phyloP scores from a whole-genome alignment of 2,888 invertebrate genomes.

The Euspilapteryx auroguttella region DNA sequence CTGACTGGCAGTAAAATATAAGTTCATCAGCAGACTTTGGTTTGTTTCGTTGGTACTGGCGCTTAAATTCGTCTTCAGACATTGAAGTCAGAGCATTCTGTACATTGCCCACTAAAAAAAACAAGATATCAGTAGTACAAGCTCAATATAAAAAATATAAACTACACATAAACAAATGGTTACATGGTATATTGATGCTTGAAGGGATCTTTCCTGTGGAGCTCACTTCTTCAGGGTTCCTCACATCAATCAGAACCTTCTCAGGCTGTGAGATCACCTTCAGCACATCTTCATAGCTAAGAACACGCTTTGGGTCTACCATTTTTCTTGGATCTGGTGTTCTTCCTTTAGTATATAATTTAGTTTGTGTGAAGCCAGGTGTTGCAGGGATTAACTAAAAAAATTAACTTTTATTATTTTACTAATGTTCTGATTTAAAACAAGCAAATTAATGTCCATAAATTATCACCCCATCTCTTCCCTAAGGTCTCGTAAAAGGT shows the following conservation, averaged over 20 bases:
- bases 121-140: conserved; percentile 3
- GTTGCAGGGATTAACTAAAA: too few species aligned
- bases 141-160: too few species aligned
- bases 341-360: too few species aligned
- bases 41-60: conserved; percentile 28
- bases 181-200: conserved; percentile 78
- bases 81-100: conserved; percentile 25
- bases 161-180: too few species aligned
- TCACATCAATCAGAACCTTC: conserved; percentile 73
- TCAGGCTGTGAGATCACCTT: conserved; percentile 33
- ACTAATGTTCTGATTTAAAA: too few species aligned
- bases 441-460: too few species aligned
- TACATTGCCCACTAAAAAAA: conserved; percentile 27
- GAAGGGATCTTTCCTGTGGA: conserved; percentile 72
- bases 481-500: too few species aligned
- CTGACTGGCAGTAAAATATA: conserved; percentile 46
- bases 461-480: too few species aligned
- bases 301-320: conserved; percentile 33
- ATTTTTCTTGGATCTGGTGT: conserved; percentile 14
- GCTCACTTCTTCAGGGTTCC: conserved; percentile 70
- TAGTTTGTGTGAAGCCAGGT: too few species aligned
- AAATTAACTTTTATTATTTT: too few species aligned
- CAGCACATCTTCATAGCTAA: conserved; percentile 41
- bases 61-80: conserved; percentile 38
- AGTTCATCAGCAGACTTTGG: conserved; percentile 36